Evolutionary conservation across 1,140 invertebrate species (phyloP).

Genomic region (Tenebrio molitor): DNA sequence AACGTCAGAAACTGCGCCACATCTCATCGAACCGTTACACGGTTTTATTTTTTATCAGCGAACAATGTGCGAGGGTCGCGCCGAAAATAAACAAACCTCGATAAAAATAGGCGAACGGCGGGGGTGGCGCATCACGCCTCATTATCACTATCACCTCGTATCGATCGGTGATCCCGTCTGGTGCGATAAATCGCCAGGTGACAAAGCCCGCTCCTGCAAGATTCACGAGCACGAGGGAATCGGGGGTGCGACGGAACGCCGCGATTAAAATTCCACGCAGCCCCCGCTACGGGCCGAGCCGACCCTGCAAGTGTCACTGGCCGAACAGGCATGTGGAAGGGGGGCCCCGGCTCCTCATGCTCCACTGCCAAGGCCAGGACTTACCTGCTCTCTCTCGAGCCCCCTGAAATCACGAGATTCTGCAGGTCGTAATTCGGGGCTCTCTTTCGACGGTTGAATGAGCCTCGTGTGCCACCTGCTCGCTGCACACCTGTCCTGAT

Average conservation of each 20-base stretch:
- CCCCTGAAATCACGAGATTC: no score
- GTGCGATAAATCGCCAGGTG: constrained; percentile 39
- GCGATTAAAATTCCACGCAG: no score
- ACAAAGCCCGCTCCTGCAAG: constrained; percentile 23
- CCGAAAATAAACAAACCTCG: constrained; percentile 29
- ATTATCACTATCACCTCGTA: constrained; percentile 21
- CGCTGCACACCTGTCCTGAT: constrained; percentile 42
- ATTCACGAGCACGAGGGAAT: constrained; percentile 18
- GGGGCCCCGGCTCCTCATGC: constrained; percentile 16
- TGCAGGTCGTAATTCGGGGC: no score
- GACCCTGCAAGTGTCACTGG: constrained; percentile 42
- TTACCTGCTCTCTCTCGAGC: constrained; percentile 34
- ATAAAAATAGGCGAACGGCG: constrained; percentile 12
- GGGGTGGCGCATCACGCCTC: constrained; percentile 16
- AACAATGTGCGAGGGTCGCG: background rate
- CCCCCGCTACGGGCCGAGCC: background rate
- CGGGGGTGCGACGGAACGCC: no score
- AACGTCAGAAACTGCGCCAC: background rate
- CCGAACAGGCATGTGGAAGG: constrained; percentile 43
- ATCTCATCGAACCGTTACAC: background rate
- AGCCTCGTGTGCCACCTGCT: constrained; percentile 35
- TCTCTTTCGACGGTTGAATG: constrained; percentile 33
- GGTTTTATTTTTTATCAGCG: constrained; percentile 3
- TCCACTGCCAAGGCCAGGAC: constrained; percentile 45
- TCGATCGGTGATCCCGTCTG: constrained; percentile 19